Base-by-base conservation (phyloP, 2,888 invertebrate species). In the Deroplatys truncata region DNA sequence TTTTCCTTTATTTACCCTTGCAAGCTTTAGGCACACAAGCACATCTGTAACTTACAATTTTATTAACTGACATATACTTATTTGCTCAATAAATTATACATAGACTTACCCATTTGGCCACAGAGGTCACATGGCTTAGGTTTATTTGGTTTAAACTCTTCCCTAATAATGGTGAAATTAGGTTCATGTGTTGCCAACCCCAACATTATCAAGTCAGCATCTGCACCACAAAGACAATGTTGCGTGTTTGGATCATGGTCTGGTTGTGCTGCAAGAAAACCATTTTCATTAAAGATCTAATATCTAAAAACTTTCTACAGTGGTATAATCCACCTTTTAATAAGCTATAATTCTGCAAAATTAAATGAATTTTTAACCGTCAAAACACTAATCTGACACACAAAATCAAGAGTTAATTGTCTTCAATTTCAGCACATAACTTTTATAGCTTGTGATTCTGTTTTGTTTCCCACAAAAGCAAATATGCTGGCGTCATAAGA, bases 131-230 rank as follows among this genome's bases (percentile, higher is more conserved):
- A 99, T 0, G 99, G 98, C 91, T 96, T 95, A 0, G 98, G 98
- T 93, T 99, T 97, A 93, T 99, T 99, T 0, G 99, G 99, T 92
- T 99, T 97, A 94, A 99, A 99, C 94, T 99, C 99, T 94, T 99
- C 99, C 43, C 99, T 94, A 92, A 99, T 99, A 92, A 99, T 99
- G 28, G 99, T 99, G 93, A 99, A 99, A 94, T 99, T 98, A 0
- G 98, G 98, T 94, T 99, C 99, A 93, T 99, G 99, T 0, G 99
- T 99, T 0, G 99, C 99, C 91, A 99, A 95, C 15, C 99, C 99
- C 93, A 99, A 94, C 99, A 99, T 99, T 92, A 99, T 99, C 89
- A 99, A 95, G 95, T 99, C 99, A 4, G 99, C 99, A 94, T 99
- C 99, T 0, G 99, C 99, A 85, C 99, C 99, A 94, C 99, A 99